Evolutionary conservation across 2,113 vertebrate species (phyloP).

Genomic region (Dasyprocta punctata): DNA sequence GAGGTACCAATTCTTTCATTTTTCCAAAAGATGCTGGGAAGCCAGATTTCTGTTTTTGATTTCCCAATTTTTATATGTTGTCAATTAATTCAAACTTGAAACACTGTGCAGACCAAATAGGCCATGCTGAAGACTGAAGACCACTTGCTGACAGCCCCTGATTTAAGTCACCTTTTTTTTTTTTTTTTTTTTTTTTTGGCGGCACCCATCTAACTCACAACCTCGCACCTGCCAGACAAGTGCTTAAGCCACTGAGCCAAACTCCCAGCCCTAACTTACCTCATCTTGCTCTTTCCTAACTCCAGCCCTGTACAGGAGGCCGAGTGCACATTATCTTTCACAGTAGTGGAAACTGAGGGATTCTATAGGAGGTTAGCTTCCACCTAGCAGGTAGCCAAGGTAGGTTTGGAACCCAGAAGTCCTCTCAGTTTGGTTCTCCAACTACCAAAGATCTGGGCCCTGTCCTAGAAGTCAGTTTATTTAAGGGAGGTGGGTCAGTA

Average conservation of each 20-base stretch:
- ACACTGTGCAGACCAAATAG: neutral
- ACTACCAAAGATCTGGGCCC: neutral
- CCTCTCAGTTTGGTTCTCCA: neutral
- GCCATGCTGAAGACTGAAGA: neutral
- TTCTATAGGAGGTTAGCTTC: neutral
- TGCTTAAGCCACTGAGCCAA: too few relatives aligned
- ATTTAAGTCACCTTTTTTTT: too few relatives aligned
- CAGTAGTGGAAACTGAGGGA: slow-evolving; percentile 5
- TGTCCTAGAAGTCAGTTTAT: neutral
- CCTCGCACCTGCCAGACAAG: too few relatives aligned
- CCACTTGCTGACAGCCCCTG: accelerated
- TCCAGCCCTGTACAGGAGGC: neutral
- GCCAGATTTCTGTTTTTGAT: neutral
- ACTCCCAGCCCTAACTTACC: too few relatives aligned
- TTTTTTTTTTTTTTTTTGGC: too few relatives aligned
- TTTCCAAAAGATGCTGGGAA: neutral
- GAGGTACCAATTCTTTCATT: neutral
- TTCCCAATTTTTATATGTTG: neutral
- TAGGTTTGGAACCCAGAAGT: neutral
- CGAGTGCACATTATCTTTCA: neutral
- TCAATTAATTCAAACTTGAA: neutral
- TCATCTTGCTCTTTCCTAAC: neutral
- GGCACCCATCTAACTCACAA: too few relatives aligned
- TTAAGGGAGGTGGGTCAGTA: neutral
- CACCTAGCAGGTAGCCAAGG: neutral